phyloP scores from a whole-genome alignment of 2,797 vertebrate genomes.

The Falco columbarius region DNA sequence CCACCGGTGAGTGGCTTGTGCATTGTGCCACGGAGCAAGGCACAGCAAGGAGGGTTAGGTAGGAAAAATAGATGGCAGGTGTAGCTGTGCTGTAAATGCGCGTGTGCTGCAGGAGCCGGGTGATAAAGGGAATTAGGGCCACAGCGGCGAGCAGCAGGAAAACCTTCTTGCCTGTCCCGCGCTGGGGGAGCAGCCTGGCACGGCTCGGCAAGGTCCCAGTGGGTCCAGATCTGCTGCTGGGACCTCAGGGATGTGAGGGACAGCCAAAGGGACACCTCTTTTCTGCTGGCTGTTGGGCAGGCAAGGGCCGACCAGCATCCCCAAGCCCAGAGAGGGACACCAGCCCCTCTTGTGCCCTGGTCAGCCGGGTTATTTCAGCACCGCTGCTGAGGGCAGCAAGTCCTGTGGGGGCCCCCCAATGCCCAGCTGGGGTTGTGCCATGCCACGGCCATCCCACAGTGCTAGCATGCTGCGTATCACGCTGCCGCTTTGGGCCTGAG shows the following conservation, averaged over 20 bases:
- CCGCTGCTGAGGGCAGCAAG: not conserved
- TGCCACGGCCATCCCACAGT: fast-evolving
- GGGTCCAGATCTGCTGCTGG: fast-evolving
- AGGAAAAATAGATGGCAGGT: not conserved
- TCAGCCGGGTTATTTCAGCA: not conserved
- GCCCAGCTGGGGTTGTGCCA: not conserved
- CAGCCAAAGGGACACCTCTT: not conserved
- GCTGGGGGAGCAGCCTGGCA: not conserved
- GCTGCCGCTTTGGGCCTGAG: not conserved
- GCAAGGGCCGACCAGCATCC: not conserved
- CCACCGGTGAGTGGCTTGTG: not conserved
- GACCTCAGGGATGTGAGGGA: not conserved
- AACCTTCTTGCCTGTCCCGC: not conserved
- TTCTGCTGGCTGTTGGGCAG: not conserved
- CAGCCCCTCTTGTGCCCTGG: not conserved
- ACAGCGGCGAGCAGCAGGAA: not conserved
- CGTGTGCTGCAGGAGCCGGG: not conserved
- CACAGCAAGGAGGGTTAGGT: not conserved
- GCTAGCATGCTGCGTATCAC: fast-evolving
- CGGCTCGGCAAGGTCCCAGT: not conserved
- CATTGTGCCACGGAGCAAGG: not conserved
- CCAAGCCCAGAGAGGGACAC: not conserved
- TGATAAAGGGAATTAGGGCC: not conserved
- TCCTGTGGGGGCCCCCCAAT: not conserved
- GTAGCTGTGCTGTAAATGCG: not conserved